Percentiles rank a stretch among this genome's conserved stretches.
Conservation (phyloP, 1,140 invertebrate species). For the Micrasema longulum region DNA sequence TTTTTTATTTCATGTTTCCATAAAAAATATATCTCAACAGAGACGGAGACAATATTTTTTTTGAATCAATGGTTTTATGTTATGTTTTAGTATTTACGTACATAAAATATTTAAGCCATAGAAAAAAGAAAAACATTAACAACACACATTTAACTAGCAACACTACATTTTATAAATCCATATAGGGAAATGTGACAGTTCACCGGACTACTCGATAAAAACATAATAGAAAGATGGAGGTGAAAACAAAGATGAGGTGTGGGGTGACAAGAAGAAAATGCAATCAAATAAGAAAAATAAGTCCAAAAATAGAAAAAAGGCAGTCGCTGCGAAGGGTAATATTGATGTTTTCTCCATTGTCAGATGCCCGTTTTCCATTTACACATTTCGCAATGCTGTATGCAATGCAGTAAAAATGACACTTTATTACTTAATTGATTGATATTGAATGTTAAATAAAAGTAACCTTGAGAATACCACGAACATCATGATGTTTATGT, state of each 20-base stretch:
- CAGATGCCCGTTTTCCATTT: constrained; percentile 2
- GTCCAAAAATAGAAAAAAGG: constrained; percentile 62
- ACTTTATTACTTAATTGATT: constrained; percentile 5
- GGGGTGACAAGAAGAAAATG: constrained; percentile 53
- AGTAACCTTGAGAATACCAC: constrained; percentile 10
- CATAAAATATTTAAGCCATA: no score
- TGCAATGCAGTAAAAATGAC: constrained; percentile 1
- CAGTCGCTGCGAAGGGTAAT: constrained; percentile 60
- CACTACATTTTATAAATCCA: constrained; percentile 28
- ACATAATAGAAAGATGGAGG: constrained; percentile 48
- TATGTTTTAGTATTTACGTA: no score
- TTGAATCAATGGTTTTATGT: no score
- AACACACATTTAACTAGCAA: no score
- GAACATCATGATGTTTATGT: background rate
- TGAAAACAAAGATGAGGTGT: constrained; percentile 47
- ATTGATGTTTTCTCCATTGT: background rate
- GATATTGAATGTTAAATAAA: constrained; percentile 14
- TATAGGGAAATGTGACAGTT: constrained; percentile 37
- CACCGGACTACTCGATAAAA: constrained; percentile 36
- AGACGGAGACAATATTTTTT: no score
- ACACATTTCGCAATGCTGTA: constrained; percentile 9
- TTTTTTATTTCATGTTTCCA: no score
- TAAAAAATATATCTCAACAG: no score
- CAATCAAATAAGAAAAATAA: constrained; percentile 56
- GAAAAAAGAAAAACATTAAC: no score